Percentiles rank a stretch among this genome's conserved stretches.
These are phyloP conservation scores for Climacteris rufus DNA, from an alignment of 2,113 vertebrate species.

Conservation along the genomic window DNA sequence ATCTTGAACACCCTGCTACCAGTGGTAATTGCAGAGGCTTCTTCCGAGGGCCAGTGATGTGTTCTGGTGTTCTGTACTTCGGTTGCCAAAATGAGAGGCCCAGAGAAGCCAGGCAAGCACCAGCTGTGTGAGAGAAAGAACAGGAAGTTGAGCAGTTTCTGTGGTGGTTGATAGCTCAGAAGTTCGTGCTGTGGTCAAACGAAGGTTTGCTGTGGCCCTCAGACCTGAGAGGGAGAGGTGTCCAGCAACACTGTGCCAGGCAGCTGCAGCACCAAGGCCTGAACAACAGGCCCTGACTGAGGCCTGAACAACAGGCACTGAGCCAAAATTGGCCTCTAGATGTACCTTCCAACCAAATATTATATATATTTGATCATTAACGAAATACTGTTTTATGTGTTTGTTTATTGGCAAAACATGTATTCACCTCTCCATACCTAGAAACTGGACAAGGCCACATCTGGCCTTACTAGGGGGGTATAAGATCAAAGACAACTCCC, in stretches of 20 bases:
- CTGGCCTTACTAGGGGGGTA: background rate
- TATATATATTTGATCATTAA: background rate
- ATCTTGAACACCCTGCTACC: background rate
- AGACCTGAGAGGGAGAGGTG: background rate
- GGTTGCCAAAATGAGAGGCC: background rate
- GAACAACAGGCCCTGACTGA: background rate
- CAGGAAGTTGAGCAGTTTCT: background rate
- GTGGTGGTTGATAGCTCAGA: background rate
- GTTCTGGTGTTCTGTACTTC: background rate
- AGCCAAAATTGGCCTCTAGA: background rate
- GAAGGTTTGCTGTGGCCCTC: background rate
- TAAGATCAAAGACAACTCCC: background rate
- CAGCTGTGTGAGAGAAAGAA: background rate
- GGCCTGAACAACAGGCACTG: background rate
- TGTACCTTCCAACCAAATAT: background rate
- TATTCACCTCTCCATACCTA: background rate
- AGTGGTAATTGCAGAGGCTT: background rate
- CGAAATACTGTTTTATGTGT: background rate
- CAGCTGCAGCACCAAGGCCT: background rate
- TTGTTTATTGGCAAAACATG: background rate
- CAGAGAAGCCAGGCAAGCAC: constrained; percentile 1
- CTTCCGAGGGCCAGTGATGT: background rate
- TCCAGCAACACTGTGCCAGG: constrained; percentile 21
- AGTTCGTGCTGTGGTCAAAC: background rate
- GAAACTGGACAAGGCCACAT: background rate